Conservation (phyloP, 1,140 invertebrate species). For the Lasioglossum baleicum region DNA sequence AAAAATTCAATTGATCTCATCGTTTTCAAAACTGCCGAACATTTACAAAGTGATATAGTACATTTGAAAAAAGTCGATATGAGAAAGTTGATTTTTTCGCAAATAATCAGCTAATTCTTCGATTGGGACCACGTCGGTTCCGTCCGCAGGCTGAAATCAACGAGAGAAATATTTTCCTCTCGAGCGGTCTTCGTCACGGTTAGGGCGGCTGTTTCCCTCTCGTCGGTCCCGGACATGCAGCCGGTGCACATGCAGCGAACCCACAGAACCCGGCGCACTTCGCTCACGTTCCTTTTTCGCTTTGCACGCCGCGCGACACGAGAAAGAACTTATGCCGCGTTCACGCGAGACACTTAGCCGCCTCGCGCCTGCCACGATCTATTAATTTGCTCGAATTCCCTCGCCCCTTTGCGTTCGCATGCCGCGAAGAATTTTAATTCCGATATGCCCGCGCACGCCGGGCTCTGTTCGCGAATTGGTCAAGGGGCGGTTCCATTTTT, state of each 20-base stretch:
- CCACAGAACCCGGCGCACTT: background rate
- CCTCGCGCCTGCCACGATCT: slow-evolving; percentile 1
- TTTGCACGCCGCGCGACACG: slow-evolving; percentile 53
- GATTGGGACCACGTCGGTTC: background rate
- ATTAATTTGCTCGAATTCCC: slow-evolving; percentile 56
- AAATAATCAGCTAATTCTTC: no score
- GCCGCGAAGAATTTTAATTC: background rate
- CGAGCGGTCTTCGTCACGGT: slow-evolving; percentile 15
- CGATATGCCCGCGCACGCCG: background rate
- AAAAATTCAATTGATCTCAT: no score
- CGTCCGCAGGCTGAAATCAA: slow-evolving; percentile 46
- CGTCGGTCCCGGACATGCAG: background rate
- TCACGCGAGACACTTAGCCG: slow-evolving; percentile 45
- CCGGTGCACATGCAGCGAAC: slow-evolving; percentile 7
- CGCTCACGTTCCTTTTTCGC: slow-evolving; percentile 53
- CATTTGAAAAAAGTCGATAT: no score
- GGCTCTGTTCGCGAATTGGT: background rate
- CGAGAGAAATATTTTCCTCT: slow-evolving; percentile 60
- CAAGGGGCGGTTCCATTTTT: background rate
- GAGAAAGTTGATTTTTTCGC: no score
- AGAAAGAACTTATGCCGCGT: slow-evolving; percentile 62
- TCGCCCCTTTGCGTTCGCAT: background rate
- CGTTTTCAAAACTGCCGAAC: no score
- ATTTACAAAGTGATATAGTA: no score
- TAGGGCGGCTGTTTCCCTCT: background rate